phyloP scores from a whole-genome alignment of 2,888 invertebrate genomes.

The Sepioteuthis lessoniana region DNA sequence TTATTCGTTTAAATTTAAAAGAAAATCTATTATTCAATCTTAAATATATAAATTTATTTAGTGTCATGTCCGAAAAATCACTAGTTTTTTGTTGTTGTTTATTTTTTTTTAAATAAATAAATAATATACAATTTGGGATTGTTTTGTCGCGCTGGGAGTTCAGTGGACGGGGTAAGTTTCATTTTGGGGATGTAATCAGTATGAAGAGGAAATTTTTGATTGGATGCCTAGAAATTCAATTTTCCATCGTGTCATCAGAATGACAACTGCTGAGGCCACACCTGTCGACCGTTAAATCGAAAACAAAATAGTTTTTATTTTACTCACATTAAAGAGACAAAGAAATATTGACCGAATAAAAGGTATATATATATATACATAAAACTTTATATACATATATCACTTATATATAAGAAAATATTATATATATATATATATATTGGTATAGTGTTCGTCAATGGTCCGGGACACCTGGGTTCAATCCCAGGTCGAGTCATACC shows the following conservation, averaged over 20 bases:
- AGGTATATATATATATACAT: too few species aligned
- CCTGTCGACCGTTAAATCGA: conserved; percentile 23
- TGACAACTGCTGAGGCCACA: background rate
- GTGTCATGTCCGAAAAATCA: background rate
- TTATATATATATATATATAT: too few species aligned
- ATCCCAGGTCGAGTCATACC: too few species aligned
- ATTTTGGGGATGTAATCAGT: background rate
- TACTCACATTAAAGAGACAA: background rate
- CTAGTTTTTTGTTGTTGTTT: too few species aligned
- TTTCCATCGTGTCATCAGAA: background rate
- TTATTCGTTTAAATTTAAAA: background rate
- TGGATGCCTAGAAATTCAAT: background rate
- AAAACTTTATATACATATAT: too few species aligned
- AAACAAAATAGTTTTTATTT: background rate
- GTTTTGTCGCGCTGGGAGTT: background rate
- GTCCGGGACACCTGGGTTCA: too few species aligned
- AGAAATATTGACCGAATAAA: too few species aligned
- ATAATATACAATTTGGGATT: background rate
- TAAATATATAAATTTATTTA: background rate
- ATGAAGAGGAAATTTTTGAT: background rate
- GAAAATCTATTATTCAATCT: background rate
- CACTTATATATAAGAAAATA: too few species aligned
- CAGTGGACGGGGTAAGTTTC: background rate
- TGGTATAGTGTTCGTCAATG: too few species aligned
- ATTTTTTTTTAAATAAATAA: too few species aligned